These are phyloP conservation scores for Drosophila mojavensis DNA, from an alignment of 1,140 invertebrate genomes.

Conservation along the genomic window DNA sequence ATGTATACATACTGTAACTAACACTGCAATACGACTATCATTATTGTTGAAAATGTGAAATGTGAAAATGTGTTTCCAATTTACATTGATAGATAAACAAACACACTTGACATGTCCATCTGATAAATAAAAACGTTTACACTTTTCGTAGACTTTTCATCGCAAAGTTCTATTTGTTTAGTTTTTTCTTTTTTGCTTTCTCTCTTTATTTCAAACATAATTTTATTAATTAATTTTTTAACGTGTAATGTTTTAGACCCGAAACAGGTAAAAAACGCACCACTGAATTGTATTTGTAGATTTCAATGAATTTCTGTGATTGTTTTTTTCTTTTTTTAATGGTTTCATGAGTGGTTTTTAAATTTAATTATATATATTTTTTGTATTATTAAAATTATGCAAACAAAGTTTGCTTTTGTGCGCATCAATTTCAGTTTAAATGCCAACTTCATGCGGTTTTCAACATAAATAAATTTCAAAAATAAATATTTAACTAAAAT, in stretches of 20 bases:
- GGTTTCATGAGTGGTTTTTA: constrained; percentile 16
- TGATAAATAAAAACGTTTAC: constrained; percentile 36
- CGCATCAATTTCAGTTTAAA: constrained; percentile 70
- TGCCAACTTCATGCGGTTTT: constrained; percentile 50
- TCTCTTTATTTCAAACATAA: constrained; percentile 65
- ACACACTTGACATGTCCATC: not conserved
- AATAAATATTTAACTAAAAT: constrained; percentile 38
- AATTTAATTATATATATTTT: not conserved
- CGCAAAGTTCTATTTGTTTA: constrained; percentile 48
- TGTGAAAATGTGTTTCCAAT: constrained; percentile 24
- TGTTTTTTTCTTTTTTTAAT: constrained; percentile 9
- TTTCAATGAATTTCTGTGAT: constrained; percentile 21
- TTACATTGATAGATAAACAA: constrained; percentile 2
- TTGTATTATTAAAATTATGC: constrained; percentile 45
- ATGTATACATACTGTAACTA: not conserved
- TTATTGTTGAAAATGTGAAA: not conserved
- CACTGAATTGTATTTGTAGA: constrained; percentile 60
- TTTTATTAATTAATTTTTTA: constrained; percentile 33
- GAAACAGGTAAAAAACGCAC: constrained; percentile 77
- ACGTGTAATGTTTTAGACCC: constrained; percentile 70
- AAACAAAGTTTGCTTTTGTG: constrained; percentile 59
- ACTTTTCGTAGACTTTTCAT: constrained; percentile 65
- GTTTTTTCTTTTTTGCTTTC: constrained; percentile 1
- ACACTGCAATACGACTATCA: not conserved
- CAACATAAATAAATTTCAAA: constrained; percentile 35